Evolutionary conservation across 2,113 vertebrate genomes (phyloP).

Genomic region (Brachyhypopomus occidentalis): DNA sequence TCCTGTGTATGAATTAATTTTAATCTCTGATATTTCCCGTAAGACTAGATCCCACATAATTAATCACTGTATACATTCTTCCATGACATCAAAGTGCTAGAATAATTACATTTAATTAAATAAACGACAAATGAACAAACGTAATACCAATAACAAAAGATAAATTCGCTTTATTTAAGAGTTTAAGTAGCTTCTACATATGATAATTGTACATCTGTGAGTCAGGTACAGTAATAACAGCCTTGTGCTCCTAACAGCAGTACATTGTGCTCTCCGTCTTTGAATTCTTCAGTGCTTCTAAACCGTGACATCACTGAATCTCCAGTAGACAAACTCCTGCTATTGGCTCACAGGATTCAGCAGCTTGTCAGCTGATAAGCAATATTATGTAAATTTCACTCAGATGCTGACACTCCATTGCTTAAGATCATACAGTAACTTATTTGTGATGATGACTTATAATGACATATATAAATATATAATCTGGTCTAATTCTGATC

Average conservation of each 20-base stretch:
- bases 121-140: background rate
- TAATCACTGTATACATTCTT: background rate
- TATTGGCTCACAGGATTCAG: conserved; percentile 18
- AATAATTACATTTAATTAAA: background rate
- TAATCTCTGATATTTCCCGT: background rate
- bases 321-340: conserved; percentile 30
- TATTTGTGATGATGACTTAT: background rate
- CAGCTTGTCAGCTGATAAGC: conserved; percentile 21
- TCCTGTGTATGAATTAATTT: background rate
- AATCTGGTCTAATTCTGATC: background rate
- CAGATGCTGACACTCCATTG: background rate
- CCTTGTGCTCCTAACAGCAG: background rate
- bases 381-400: conserved; percentile 4
- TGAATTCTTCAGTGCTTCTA: conserved; percentile 45
- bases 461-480: background rate
- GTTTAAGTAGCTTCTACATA: background rate
- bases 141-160: background rate
- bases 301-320: conserved; percentile 31
- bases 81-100: background rate
- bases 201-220: conserved; percentile 23
- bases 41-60: background rate
- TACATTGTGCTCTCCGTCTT: conserved; percentile 29
- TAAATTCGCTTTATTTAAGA: background rate
- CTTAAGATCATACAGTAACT: background rate
- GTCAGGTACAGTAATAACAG: conserved; percentile 7